Base-by-base conservation (phyloP, 2,888 invertebrate species). In the Agrypnus murinus region DNA sequence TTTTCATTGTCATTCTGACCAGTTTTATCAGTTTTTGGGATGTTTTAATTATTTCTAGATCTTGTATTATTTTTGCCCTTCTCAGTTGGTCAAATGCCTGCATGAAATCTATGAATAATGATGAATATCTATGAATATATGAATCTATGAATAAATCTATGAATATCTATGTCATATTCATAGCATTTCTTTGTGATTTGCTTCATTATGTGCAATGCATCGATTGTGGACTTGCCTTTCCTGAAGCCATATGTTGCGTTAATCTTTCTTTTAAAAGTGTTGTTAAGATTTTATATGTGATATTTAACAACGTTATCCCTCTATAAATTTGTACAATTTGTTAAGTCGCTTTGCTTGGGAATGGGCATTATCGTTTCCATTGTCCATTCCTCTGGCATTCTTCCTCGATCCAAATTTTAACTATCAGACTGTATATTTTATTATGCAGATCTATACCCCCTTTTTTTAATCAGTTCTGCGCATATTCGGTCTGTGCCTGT, bases 71-170 rank as follows among this genome's bases (percentile, higher is more conserved):
- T n/a, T 46, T 46, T 46, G 46, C 46, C 15, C 46, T 12, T 46
- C 19, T 46, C 15, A 43, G 43, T 43, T 43, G 14, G 43, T n/a
- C 43, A 43, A 43, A 43, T 43, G 43, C 43, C 43, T 43, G 43
- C 14, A 8, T 43, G 43, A 43, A 46, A n/a, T 46, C 9, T 46
- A 46, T 14, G 17, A 43, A 14, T n/a, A n/a, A n/a, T n/a, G n/a
- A n/a, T n/a, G n/a, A n/a, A n/a, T n/a, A n/a, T n/a, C n/a, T n/a
- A n/a, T n/a, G n/a, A n/a, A n/a, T n/a, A n/a, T n/a, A n/a, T n/a
- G n/a, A n/a, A n/a, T n/a, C n/a, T n/a, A n/a, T n/a, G n/a, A n/a
- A n/a, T n/a, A n/a, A 5, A 17, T 46, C 19, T 46, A 12, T 46
- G 15, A 7, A 40, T 40, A 40, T 4, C n/a, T n/a, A n/a, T n/a